Conservation (phyloP, 2,113 vertebrate genomes). For the Benitochromis conjunctus region DNA sequence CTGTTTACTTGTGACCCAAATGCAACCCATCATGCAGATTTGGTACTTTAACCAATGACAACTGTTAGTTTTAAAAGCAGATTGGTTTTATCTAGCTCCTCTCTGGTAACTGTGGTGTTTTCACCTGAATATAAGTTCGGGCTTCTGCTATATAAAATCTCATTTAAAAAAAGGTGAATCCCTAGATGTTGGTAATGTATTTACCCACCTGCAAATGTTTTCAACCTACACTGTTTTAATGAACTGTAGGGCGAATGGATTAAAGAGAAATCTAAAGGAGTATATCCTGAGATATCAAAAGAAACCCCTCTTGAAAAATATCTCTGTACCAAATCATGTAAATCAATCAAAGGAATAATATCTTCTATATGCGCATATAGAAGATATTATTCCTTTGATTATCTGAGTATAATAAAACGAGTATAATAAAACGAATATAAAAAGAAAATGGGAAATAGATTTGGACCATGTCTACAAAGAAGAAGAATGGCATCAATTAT, state of each 20-base stretch:
- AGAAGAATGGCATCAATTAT: too few relatives aligned
- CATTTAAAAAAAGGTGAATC: accelerated
- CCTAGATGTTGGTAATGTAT: neutral
- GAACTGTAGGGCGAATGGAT: neutral
- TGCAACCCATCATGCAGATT: neutral
- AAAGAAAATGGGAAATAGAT: too few relatives aligned
- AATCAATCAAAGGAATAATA: too few relatives aligned
- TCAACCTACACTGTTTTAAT: neutral
- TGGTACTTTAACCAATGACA: neutral
- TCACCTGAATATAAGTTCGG: neutral
- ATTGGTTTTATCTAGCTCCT: neutral
- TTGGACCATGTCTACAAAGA: too few relatives aligned
- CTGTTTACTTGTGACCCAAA: constrained; percentile 14
- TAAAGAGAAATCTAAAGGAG: too few relatives aligned
- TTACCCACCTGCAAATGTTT: neutral
- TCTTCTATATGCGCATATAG: too few relatives aligned
- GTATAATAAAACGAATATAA: too few relatives aligned
- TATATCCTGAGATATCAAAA: too few relatives aligned
- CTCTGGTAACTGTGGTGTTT: neutral
- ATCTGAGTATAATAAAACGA: too few relatives aligned
- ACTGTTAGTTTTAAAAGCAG: neutral
- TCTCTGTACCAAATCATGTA: too few relatives aligned
- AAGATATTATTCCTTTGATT: too few relatives aligned
- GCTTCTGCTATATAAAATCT: neutral
- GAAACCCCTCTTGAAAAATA: too few relatives aligned